A percentile compares a stretch with the other conserved stretches of the same genome.
Evolutionary conservation across 64 coral and sea anemone species (phyloP).

Genomic region (Dendronephthya gigantea): DNA sequence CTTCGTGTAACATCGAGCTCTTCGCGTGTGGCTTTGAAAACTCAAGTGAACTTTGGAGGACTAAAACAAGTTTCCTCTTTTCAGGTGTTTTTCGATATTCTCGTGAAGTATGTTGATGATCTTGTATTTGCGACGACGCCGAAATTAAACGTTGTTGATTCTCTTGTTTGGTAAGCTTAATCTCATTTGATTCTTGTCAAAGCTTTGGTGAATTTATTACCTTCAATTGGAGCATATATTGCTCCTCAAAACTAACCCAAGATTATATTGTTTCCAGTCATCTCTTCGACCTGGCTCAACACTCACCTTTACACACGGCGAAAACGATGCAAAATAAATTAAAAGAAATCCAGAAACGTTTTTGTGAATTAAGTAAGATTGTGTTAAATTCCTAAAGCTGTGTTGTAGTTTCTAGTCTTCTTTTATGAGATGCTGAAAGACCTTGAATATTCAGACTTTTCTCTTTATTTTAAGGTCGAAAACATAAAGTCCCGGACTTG

Average conservation of each 20-base stretch:
- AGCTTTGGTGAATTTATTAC: not conserved
- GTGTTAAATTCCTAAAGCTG: too few relatives aligned
- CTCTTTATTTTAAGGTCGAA: not conserved
- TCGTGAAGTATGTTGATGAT: constrained; percentile 53
- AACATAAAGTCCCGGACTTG: not conserved
- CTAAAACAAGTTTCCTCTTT: not conserved
- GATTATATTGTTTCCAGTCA: constrained; percentile 21
- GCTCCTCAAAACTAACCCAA: not conserved
- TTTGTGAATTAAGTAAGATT: constrained; percentile 36
- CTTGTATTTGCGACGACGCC: constrained; percentile 35
- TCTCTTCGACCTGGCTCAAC: constrained; percentile 72
- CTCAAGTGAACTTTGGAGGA: too few relatives aligned
- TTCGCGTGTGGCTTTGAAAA: too few relatives aligned
- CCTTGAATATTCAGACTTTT: not conserved
- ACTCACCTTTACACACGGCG: constrained; percentile 48
- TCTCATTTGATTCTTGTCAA: not conserved
- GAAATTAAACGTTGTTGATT: constrained; percentile 38
- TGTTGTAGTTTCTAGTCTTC: not conserved
- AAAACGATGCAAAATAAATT: constrained; percentile 54
- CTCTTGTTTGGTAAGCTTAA: constrained; percentile 46
- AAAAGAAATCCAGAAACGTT: constrained; percentile 39
- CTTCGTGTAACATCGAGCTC: too few relatives aligned
- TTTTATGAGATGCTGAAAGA: not conserved
- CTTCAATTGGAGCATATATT: too few relatives aligned
- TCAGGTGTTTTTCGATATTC: constrained; percentile 61